Conservation (phyloP, 2,888 invertebrate genomes). For the Girardia tigrina region DNA sequence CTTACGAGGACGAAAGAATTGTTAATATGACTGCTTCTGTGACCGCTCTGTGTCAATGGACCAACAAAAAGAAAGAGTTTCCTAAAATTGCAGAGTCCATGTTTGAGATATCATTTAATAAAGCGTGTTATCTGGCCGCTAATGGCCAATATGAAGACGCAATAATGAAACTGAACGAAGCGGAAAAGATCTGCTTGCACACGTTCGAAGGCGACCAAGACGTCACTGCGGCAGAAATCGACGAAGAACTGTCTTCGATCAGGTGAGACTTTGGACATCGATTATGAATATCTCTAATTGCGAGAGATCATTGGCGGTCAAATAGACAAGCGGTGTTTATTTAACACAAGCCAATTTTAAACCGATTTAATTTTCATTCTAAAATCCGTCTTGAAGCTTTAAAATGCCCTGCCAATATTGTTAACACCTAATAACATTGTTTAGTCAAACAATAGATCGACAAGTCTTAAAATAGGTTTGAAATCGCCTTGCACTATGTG, state of each 20-base stretch:
- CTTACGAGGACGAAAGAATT: constrained; percentile 83
- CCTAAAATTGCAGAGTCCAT: neutral
- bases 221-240: constrained; percentile 76
- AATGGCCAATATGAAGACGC: constrained; percentile 62
- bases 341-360: no score
- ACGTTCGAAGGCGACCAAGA: constrained; percentile 68
- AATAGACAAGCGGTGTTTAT: no score
- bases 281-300: no score
- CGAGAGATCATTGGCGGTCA: no score
- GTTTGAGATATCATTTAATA: constrained; percentile 67
- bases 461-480: no score
- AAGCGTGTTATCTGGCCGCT: constrained; percentile 67
- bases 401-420: no score
- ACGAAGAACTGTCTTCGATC: constrained; percentile 76
- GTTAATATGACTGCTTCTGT: constrained; percentile 83
- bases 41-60: constrained; percentile 61
- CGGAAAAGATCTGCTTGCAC: constrained; percentile 56
- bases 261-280: constrained; percentile 53
- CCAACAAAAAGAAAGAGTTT: constrained; percentile 41
- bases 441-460: no score
- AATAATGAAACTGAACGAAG: constrained; percentile 63
- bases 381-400: no score
- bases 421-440: no score
- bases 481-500: no score
- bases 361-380: no score